Conservation (phyloP, 2,113 vertebrate species). For the Anhinga rufa region DNA sequence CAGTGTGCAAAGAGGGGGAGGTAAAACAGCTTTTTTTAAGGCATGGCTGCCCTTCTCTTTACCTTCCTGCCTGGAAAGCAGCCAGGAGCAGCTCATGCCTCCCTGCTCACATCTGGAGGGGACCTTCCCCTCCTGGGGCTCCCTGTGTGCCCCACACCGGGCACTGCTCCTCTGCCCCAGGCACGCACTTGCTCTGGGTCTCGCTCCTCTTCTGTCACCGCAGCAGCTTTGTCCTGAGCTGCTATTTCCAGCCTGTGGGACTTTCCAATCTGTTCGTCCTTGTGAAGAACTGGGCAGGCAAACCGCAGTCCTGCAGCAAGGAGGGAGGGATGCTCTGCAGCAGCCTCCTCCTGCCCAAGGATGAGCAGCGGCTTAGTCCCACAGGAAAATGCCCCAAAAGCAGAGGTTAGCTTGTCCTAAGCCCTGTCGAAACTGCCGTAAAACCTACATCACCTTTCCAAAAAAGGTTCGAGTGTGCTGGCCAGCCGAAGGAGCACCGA, state of each 20-base stretch:
- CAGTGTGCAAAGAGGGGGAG: neutral
- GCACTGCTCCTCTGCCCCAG: neutral
- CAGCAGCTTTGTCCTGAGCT: neutral
- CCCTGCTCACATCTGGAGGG: constrained; percentile 66
- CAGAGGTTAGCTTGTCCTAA: neutral
- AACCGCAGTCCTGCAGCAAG: fast-evolving
- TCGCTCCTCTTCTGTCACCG: neutral
- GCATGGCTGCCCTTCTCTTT: constrained; percentile 53
- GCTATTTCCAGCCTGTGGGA: neutral
- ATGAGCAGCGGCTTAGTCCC: neutral
- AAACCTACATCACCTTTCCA: neutral
- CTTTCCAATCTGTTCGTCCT: neutral
- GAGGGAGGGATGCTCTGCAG: neutral
- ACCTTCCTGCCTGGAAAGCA: constrained; percentile 66
- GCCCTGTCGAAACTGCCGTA: neutral
- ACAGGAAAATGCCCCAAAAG: neutral
- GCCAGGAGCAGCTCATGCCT: constrained; percentile 48
- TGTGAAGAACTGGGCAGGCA: neutral
- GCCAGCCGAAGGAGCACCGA: neutral
- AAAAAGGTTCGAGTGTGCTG: neutral
- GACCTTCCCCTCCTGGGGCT: constrained; percentile 41
- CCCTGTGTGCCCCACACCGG: neutral
- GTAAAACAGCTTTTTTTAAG: constrained; percentile 17
- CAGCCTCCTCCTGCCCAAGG: neutral
- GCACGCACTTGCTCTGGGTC: neutral